Conservation (phyloP, 2,113 vertebrate genomes). For the Megaceryle torquata region DNA sequence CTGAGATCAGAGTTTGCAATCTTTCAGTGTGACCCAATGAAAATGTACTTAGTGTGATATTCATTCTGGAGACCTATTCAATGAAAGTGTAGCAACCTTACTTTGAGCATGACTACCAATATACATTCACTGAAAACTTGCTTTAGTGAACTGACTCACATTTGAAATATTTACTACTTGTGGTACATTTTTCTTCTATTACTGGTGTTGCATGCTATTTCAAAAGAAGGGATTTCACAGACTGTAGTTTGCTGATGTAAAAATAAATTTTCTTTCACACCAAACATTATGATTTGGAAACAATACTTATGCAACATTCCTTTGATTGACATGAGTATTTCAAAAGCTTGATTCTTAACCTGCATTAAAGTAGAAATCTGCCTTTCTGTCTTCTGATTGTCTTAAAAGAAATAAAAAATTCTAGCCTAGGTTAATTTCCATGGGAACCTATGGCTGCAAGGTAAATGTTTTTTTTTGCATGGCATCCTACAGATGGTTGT, state of each 20-base stretch:
- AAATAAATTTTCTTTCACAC: background rate
- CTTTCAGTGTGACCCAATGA: background rate
- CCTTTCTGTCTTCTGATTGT: background rate
- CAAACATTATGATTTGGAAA: background rate
- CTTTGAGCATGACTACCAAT: background rate
- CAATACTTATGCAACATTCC: background rate
- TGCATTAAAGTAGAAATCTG: background rate
- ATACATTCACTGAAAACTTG: background rate
- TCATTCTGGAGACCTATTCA: background rate
- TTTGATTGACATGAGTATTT: background rate
- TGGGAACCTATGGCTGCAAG: background rate
- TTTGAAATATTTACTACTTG: background rate
- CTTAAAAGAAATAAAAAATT: too few species aligned
- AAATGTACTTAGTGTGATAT: background rate
- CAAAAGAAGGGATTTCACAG: background rate
- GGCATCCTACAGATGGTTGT: background rate
- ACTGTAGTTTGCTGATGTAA: background rate
- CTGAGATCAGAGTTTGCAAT: background rate
- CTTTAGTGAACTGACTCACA: background rate
- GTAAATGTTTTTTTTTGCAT: background rate
- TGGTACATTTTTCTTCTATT: background rate
- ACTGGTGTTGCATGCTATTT: background rate
- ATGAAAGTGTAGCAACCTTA: background rate
- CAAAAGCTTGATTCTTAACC: background rate
- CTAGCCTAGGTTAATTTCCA: background rate